Evolutionary conservation across 2,113 vertebrate genomes (phyloP), one percentile per base, ranked within the genome.

Genomic region (Pseudorhombus dupliciocellatus): DNA sequence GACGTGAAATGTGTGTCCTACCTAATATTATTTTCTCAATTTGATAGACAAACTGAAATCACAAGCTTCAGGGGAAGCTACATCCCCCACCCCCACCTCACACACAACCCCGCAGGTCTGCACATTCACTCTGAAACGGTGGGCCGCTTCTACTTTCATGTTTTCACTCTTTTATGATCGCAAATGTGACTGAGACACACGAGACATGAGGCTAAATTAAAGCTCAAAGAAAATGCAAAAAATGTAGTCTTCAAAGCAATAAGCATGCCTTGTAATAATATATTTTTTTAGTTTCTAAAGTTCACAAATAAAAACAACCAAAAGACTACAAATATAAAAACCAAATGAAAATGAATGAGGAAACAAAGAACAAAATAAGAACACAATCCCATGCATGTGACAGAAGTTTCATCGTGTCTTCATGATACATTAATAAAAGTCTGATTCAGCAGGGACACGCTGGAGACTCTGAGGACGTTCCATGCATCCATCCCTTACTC

Each of bases 61-160:
- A 34, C 52, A 64, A 40, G 20, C 57, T 84, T 68, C 75, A 53
- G 57, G 69, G 78, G 85, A 87, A 85, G 85, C 54, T 82, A 70
- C 76, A 55, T 25, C 58, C 22, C 16, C 21, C 57, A 44, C 22
- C 28, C 16, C 7, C 21, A 24, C 6, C 6, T 12, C 8, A 22
- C 21, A 22, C 20, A 7, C 31, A 2, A 14, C 15, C 14, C 40
- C n/a, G 46, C 46, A 48, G 46, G 46, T n/a, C 46, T 2, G 9
- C 46, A 1, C 20, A n/a, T 20, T 6, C 20, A n/a, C 46, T 14
- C 16, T n/a, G 18, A 34, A 7, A 0, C 57, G 28, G 44, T 34
- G 46, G 44, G 34, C 55, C 66, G 69, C 66, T 37, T 51, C 65
- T 58, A 25, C 59, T 75, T 20, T 48, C 46, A n/a, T 48, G 18